Evolutionary conservation across 2,797 vertebrate genomes (phyloP), one percentile per base, ranked within the genome.

Genomic region (Remorina albescens): DNA sequence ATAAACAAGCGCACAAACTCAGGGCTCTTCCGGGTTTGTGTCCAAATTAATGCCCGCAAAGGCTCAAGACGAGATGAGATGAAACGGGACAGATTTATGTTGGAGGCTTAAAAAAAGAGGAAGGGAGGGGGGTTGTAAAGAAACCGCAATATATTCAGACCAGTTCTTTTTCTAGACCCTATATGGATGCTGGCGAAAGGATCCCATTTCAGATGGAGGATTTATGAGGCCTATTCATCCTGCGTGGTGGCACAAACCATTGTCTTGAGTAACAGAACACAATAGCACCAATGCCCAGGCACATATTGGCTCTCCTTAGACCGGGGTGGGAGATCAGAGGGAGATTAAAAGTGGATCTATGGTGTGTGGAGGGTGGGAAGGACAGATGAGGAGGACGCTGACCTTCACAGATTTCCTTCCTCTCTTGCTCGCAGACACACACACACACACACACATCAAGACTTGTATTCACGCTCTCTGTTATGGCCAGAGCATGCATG

Each of bases 311-410:
- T 74, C 51, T 66, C 67, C 82, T 82, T 80, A 67, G 61, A 60
- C 61, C 55, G 16, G 50, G 9, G 55, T 8, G 34, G 56, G 53
- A 76, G 82, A 91, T 88, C 82, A 81, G 66, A 74, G 21, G 56
- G 67, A 88, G 84, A 87, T 89, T 89, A 89, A 89, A 91, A 79
- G 71, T 78, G 82, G 69, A 87, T 89, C 85, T 87, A 78, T 88
- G 78, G 74, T 11, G n/a, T 73, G 71, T 56, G 65, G 51, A 78
- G 64, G 60, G 51, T 55, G 51, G 37, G 51, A 59, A 26, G n/a
- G 36, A 21, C 42, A 51, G 80, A 71, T 50, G 66, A 67, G 41
- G 21, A 61, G 56, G 80, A 80, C 39, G 4, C 37, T 82, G 84
- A 91, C 88, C 83, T 89, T 90, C 74, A 70, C 37, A 63, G 67